These are phyloP conservation scores for Vanacampus margaritifer DNA, from an alignment of 2,113 vertebrate species.

Conservation along the genomic window DNA sequence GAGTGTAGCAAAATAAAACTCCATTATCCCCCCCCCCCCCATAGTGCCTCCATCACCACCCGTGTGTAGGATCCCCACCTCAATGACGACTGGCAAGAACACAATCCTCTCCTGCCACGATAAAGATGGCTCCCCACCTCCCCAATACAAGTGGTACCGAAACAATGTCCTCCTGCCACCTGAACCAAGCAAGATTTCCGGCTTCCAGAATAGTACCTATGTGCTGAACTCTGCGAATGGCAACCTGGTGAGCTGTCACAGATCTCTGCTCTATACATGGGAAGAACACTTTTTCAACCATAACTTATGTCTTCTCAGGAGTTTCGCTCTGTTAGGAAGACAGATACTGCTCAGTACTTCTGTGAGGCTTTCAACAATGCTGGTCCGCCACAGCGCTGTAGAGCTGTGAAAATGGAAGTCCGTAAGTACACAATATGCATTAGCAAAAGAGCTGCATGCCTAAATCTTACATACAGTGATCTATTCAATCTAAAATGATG, in stretches of 20 bases:
- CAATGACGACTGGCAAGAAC: constrained; percentile 51
- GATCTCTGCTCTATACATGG: background rate
- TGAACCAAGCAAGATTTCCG: constrained; percentile 54
- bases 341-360: constrained; percentile 56
- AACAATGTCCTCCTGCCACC: constrained; percentile 51
- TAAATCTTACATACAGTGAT: background rate
- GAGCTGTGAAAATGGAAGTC: constrained; percentile 54
- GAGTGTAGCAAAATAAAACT: constrained; percentile 1
- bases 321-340: constrained; percentile 34
- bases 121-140: constrained; percentile 55
- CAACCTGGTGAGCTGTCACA: constrained; percentile 63
- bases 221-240: constrained; percentile 41
- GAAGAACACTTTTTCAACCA: background rate
- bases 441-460: background rate
- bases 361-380: constrained; percentile 64
- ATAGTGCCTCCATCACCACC: constrained; percentile 70
- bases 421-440: constrained; percentile 57
- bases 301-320: constrained; percentile 41
- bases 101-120: constrained; percentile 56
- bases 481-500: too few species aligned
- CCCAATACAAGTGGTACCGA: constrained; percentile 71
- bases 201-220: constrained; percentile 69
- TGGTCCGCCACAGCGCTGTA: constrained; percentile 55
- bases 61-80: constrained; percentile 53
- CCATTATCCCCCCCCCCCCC: constrained; percentile 2